phyloP scores from a whole-genome alignment of 2,113 vertebrate species.

The Eidolon helvum region DNA sequence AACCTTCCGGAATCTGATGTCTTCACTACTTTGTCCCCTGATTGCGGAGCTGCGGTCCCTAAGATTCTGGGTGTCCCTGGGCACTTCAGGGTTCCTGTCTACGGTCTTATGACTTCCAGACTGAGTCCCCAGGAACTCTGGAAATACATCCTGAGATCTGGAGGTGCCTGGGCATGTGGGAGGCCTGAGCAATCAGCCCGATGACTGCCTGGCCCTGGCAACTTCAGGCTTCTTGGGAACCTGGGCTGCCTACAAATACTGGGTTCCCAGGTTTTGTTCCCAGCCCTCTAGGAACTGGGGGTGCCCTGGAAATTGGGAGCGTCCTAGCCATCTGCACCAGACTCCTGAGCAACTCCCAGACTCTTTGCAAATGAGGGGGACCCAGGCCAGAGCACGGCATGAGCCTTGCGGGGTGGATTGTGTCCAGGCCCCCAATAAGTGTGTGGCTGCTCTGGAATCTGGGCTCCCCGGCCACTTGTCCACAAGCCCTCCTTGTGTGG shows the following conservation, averaged over 20 bases:
- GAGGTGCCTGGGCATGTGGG: not conserved
- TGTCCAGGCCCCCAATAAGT: no score
- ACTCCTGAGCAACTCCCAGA: not conserved
- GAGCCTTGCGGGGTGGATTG: not conserved
- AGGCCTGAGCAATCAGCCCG: no score
- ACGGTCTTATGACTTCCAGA: not conserved
- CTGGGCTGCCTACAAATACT: not conserved
- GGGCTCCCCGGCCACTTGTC: no score
- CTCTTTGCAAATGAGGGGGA: not conserved
- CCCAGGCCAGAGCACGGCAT: rapidly evolving
- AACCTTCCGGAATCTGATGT: not conserved
- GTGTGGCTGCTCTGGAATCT: not conserved
- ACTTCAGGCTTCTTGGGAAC: not conserved
- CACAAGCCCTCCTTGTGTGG: rapidly evolving
- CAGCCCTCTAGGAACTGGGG: not conserved
- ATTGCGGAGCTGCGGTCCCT: not conserved
- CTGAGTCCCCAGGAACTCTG: not conserved
- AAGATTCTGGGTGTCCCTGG: not conserved
- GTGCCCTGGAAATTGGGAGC: no score
- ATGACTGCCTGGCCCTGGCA: not conserved
- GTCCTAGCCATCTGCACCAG: not conserved
- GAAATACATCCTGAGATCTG: not conserved
- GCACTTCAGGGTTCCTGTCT: not conserved
- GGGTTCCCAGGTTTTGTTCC: no score
- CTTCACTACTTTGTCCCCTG: not conserved